Base-by-base conservation (phyloP, 2,113 vertebrate species). In the Macrotus californicus region DNA sequence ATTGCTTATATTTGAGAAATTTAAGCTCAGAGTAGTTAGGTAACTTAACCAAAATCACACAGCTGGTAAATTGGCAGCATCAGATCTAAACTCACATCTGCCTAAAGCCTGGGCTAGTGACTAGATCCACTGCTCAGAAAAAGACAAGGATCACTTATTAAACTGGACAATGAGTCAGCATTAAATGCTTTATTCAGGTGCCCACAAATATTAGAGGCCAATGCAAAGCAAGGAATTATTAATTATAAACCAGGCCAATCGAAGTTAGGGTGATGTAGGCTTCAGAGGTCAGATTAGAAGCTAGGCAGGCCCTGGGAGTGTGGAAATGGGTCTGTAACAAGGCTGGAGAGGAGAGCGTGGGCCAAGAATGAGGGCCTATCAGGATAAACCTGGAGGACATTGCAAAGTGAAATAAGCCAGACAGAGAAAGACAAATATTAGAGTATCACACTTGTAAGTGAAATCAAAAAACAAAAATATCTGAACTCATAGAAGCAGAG, bases 1-100 rank as follows among this genome's bases (percentile, higher is more conserved):
- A 83, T 50, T 34, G 26, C 11, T n/a, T 8, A 39, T 41, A 86
- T 70, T 66, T 95, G 81, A 97, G 67, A 95, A 79, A 88, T 22
- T 75, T 94, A 89, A 89, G n/a, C 13, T 94, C 43, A 84, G 56
- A 29, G 24, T 64, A 85, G n/a, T 91, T 88, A 61, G 31, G 39
- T 77, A 87, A 89, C 24, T 75, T n/a, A 86, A 73, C n/a, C 75
- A 61, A 86, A 73, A 41, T 75, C 48, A 82, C 26, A 77, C 26
- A 95, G 26, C 5, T 70, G n/a, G 14, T 70, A 91, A 76, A 2
- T 72, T 92, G 15, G 16, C 18, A 82, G 31, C 48, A 39, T 41
- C 11, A 69, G 24, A 76, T 77, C 24, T 52, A 70, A 77, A 83
- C 21, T 91, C 36, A 73, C 48, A 61, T 85, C 34, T 76, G 43